Evolutionary conservation across 2,888 invertebrate species (phyloP).

Genomic region (Stenoptilia bipunctidactyla): DNA sequence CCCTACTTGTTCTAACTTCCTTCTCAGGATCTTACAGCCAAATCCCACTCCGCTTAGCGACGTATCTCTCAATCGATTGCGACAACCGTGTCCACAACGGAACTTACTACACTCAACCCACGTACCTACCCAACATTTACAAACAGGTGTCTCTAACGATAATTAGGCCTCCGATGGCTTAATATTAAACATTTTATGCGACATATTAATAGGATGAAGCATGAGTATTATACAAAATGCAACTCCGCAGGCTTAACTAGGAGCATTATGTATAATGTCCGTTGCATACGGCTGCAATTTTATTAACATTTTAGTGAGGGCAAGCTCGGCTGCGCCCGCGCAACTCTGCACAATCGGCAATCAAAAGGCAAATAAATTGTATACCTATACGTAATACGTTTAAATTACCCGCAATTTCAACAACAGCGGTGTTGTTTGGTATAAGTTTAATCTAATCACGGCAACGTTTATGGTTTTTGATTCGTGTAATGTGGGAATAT

Average conservation of each 20-base stretch:
- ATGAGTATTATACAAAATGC: conserved; percentile 36
- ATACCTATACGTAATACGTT: conserved; percentile 22
- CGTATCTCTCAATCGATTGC: conserved; percentile 5
- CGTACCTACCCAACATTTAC: conserved; percentile 16
- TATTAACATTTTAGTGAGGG: conserved; percentile 47
- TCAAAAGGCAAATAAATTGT: conserved; percentile 36
- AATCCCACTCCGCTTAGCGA: neutral
- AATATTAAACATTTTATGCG: conserved; percentile 33
- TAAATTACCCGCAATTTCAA: conserved; percentile 17
- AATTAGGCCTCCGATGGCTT: conserved; percentile 40
- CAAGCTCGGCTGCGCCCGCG: conserved; percentile 24
- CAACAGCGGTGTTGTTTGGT: conserved; percentile 1
- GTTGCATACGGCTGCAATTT: conserved; percentile 41
- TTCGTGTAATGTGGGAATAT: neutral
- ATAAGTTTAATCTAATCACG: conserved; percentile 3
- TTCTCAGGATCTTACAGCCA: conserved; percentile 4
- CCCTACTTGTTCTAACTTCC: conserved; percentile 26
- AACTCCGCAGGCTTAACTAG: conserved; percentile 27
- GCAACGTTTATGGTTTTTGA: neutral
- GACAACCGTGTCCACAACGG: conserved; percentile 23
- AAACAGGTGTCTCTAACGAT: conserved; percentile 28
- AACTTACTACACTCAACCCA: conserved; percentile 11
- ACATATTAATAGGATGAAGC: conserved; percentile 37
- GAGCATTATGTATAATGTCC: conserved; percentile 33
- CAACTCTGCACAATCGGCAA: conserved; percentile 36